phyloP scores from a whole-genome alignment of 2,113 vertebrate species.

The Aix galericulata region DNA sequence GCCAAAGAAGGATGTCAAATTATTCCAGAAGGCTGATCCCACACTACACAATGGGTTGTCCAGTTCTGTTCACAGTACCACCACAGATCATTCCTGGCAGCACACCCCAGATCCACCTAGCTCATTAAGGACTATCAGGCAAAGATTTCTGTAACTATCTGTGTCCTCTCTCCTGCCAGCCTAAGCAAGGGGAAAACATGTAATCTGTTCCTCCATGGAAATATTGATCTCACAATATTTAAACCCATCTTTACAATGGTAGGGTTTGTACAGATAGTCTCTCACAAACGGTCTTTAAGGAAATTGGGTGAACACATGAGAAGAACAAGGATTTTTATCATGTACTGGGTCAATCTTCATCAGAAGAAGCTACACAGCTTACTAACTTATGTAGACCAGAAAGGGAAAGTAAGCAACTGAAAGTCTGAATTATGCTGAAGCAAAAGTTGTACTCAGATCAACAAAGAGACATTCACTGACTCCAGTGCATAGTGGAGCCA shows the following conservation, averaged over 20 bases:
- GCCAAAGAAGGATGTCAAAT: neutral
- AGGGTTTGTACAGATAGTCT: neutral
- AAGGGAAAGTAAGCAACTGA: neutral
- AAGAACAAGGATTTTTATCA: neutral
- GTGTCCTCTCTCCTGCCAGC: neutral
- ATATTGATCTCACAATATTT: neutral
- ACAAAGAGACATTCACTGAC: neutral
- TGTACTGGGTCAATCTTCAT: neutral
- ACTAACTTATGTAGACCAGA: neutral
- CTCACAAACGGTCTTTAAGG: neutral
- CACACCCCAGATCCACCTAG: neutral
- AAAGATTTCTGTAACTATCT: neutral
- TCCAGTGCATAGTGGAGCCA: fast-evolving
- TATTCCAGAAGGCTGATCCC: neutral
- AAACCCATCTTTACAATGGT: neutral
- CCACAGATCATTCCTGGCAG: neutral
- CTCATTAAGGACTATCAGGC: neutral
- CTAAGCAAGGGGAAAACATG: neutral
- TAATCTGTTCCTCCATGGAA: neutral
- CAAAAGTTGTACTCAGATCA: neutral
- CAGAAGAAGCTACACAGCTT: neutral
- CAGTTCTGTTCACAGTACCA: neutral
- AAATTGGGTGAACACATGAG: neutral
- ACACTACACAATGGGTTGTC: neutral
- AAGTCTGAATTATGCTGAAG: neutral